These are phyloP conservation scores for Sanderia malayensis DNA, from an alignment of 30 jellyfish, hydroid and myxozoan species.

Conservation along the genomic window DNA sequence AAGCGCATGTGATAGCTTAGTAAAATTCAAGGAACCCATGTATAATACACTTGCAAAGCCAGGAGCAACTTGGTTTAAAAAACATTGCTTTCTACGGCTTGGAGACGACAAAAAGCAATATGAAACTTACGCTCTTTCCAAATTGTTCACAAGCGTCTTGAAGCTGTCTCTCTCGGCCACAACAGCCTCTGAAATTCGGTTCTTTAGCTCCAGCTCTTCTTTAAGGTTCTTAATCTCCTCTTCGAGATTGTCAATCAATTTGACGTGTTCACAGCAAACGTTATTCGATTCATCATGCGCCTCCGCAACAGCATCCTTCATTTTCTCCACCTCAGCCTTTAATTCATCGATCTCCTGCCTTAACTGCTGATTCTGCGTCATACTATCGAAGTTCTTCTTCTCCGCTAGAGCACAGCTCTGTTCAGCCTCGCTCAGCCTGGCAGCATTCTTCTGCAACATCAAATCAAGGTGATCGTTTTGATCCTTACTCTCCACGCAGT, in stretches of 20 bases:
- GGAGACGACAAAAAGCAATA: too few relatives aligned
- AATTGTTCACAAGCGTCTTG: constrained; percentile 31
- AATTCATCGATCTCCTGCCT: not conserved
- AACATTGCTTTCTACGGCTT: too few relatives aligned
- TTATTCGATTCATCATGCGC: not conserved
- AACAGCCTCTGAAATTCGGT: constrained; percentile 42
- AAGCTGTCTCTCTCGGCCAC: constrained; percentile 57
- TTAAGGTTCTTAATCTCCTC: constrained; percentile 19
- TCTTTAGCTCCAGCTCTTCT: constrained; percentile 40
- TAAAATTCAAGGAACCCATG: too few relatives aligned
- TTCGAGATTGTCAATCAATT: not conserved
- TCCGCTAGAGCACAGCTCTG: constrained; percentile 30
- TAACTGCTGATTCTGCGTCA: constrained; percentile 19
- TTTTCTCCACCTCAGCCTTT: not conserved
- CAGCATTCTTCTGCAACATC: constrained; percentile 34
- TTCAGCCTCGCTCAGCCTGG: constrained; percentile 28
- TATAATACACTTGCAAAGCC: too few relatives aligned
- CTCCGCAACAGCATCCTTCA: not conserved
- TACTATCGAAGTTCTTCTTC: constrained; percentile 10
- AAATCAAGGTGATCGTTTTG: constrained; percentile 39
- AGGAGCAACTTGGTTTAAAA: too few relatives aligned
- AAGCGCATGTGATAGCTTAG: too few relatives aligned
- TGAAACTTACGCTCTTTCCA: constrained; percentile 59
- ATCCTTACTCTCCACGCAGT: not conserved
- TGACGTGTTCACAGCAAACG: not conserved